phyloP scores from a whole-genome alignment of 2,113 vertebrate species.

The Aspiorhynchus laticeps region DNA sequence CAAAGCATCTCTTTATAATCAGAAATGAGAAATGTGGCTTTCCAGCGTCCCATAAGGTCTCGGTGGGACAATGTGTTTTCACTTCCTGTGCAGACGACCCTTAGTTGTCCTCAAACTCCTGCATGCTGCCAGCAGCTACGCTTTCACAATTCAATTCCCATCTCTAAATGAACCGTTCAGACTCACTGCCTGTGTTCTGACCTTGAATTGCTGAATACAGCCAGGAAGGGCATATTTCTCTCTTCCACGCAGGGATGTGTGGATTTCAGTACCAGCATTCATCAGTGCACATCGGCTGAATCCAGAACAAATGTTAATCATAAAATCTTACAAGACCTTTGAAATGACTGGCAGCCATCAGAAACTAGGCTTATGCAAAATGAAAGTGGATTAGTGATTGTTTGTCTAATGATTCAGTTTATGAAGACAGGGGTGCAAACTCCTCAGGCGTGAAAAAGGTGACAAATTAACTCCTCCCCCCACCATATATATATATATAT shows the following conservation, averaged over 20 bases:
- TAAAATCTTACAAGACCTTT: neutral
- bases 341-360: neutral
- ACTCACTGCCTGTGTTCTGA: constrained; percentile 58
- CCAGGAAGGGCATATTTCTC: constrained; percentile 43
- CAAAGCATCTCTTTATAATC: neutral
- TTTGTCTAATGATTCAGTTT: neutral
- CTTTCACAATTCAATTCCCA: constrained; percentile 66
- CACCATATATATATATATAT: too few species aligned
- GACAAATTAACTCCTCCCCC: too few species aligned
- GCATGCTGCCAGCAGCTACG: constrained; percentile 52
- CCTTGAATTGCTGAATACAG: constrained; percentile 57
- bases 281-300: neutral
- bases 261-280: constrained; percentile 39
- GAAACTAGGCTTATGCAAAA: neutral
- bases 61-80: neutral
- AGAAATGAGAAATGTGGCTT: neutral
- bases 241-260: constrained; percentile 44
- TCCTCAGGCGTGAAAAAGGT: too few species aligned
- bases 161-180: constrained; percentile 65
- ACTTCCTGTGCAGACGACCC: neutral
- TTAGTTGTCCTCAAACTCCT: neutral
- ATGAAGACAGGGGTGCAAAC: too few species aligned
- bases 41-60: neutral
- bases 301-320: neutral
- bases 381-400: neutral